Percentiles rank a stretch among this genome's conserved stretches.
Conservation (phyloP, 2,113 vertebrate species). For the Cheilinus undulatus region DNA sequence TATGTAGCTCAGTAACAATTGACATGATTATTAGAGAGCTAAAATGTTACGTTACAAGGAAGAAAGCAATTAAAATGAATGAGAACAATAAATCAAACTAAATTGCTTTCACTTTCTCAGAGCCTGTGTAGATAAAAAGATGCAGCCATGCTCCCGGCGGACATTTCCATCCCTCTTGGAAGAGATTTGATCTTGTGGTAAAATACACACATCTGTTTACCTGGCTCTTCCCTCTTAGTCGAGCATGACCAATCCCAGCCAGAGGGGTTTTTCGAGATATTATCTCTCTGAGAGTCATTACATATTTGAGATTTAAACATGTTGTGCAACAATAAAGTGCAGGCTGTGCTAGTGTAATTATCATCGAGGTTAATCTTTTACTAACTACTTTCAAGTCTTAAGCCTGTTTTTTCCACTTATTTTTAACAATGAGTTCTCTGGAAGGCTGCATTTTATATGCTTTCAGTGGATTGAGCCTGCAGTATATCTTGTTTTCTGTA, state of each 20-base stretch:
- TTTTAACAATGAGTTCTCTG: neutral
- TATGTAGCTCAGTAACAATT: too few relatives aligned
- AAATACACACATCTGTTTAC: constrained; percentile 57
- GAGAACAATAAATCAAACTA: neutral
- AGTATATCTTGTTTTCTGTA: neutral
- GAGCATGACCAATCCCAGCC: constrained; percentile 55
- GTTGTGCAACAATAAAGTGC: neutral
- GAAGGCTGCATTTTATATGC: neutral
- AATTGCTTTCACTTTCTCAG: neutral
- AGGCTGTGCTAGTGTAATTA: neutral
- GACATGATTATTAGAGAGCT: neutral
- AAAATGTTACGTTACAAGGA: neutral
- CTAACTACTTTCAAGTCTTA: constrained; percentile 1
- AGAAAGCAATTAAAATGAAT: neutral
- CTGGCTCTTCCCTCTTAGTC: constrained; percentile 39
- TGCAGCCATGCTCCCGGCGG: neutral
- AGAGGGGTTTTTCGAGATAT: constrained; percentile 40
- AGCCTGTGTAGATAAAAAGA: constrained; percentile 17
- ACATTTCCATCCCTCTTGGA: constrained; percentile 17
- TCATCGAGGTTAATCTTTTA: constrained; percentile 7
- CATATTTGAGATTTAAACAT: constrained; percentile 37
- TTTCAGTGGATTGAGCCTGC: neutral
- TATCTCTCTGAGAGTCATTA: constrained; percentile 20
- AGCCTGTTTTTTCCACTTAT: neutral
- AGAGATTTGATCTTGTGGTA: constrained; percentile 59